Evolutionary conservation across 2,888 invertebrate species (phyloP), one percentile per base, ranked within the genome.

Genomic region (Rhogogaster chlorosoma): DNA sequence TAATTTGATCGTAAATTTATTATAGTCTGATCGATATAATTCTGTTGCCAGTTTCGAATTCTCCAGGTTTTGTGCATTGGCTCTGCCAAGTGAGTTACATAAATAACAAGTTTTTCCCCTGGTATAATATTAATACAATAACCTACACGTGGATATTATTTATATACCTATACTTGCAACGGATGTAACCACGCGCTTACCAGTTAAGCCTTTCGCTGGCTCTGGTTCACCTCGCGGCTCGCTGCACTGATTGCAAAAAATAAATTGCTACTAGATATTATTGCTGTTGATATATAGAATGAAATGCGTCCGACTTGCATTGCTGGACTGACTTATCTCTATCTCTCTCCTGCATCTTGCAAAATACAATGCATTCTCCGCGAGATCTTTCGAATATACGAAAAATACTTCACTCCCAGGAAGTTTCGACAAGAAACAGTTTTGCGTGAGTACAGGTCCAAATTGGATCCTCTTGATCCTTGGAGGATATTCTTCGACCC

Each of bases 171-270:
- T 67, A 32, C 18, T 32, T 32, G 6, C 26, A 32, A 67, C 67
- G 67, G 32, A 32, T 32, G 67, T 32, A 67, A 15, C 67, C 67
- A 32, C 18, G 67, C 67, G 67, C 67, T 67, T 7, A 18, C 67
- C 32, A 32, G 53, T 32, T 15, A 67, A 67, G 42, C 73, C 73
- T 73, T 38, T 42, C 73, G 73, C 73, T 42, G 38, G 26, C 22
- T 73, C 73, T 73, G 73, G 73, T 73, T 73, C 73, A 73, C 73
- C 73, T 73, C 73, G 73, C 38, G 73, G 15, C 42, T 42, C 38
- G 38, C 73, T 42, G 22, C 38, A 42, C 42, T 18, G 73, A 42
- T 42, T 70, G 70, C 70, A 70, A 70, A 70, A 70, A 70, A 36
- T 36, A 70, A 70, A 36, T 36, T 38, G 36, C 70, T 36, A 36